Evolutionary conservation across 1,140 invertebrate genomes (phyloP), one percentile per base, ranked within the genome.

Genomic region (Leptoteleia sp.): DNA sequence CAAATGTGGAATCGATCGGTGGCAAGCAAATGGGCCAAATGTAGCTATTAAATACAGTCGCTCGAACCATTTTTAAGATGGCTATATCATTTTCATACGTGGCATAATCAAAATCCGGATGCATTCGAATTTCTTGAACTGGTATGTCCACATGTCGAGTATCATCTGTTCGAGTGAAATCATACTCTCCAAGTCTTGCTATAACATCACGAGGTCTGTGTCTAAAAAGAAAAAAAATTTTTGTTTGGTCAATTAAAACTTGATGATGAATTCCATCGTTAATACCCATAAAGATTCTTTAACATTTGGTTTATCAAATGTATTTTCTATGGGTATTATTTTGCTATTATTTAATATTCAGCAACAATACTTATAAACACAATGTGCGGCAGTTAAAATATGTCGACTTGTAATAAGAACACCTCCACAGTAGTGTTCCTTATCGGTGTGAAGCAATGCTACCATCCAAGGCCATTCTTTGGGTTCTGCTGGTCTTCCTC

Each of bases 11-110:
- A 22, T 91, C 91, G 0, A 90, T 62, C 0, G 93, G 93, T 5
- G 96, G 96, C 13, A 97, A 89, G 84, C 96, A 97, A 37, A 96
- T 93, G 0, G 95, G 95, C 92, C 95, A 94, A 15, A 97, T 94
- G 80, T 95, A 95, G 1, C 91, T 92, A 71, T 94, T 93, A 82
- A 95, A 96, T 1, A 91, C 88, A 0, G 94, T 93, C 0, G 93
- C 88, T 8, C 91, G 87, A 31, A 92, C 90, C 3, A 97, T 88
- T 82, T 93, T 93, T 13, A 97, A 68, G n/a, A 97, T 91, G 0
- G 95, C 94, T 45, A 97, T 94, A 79, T 97, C 96, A 79, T 97
- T 92, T 50, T 93, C 92, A 83, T 94, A 95, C 6, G 90, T 93
- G 4, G 90, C 81, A 0, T 88, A 78, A 68, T 93, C 90, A 84